Base-by-base conservation (phyloP, 2,113 vertebrate species). In the Leptobrachium leishanense region DNA sequence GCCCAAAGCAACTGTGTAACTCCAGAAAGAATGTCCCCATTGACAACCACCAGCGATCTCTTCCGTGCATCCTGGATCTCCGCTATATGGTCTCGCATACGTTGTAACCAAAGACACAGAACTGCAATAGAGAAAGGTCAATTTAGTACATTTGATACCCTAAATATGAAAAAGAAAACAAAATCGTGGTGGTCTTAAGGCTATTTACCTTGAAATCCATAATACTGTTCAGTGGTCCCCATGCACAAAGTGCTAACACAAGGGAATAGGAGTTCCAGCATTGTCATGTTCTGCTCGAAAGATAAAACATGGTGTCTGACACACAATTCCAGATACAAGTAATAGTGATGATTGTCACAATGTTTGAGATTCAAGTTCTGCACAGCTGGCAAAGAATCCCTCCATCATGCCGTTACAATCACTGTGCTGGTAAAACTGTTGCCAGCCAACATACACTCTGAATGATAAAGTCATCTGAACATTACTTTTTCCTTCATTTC, bases 201-300 rank as follows among this genome's bases (percentile, higher is more conserved):
- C 2, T 40, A 46, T 70, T 76, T 76, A 97, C 96, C 95, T 94
- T 97, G 94, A 77, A 95, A 95, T 50, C 91, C 89, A 82, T 92
- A 92, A 85, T 93, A 93, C 82, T 91, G 92, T 76, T 87, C 93
- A 90, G 80, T 91, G 86, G 74, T 88, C 92, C 82, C 94, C 88
- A 90, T 89, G 77, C 90, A 94, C 82, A 94, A 64, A 65, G 82
- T 72, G 62, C 65, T 87, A 66, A 95, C 75, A 46, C 90, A 13
- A 20, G 93, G 92, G 76, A 96, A 93, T 74, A 97, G 50, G 5
- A 90, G 82, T 0, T 91, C 90, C 79, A 96, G 85, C 84, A 97
- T 87, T 41, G 95, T 83, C 77, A 89, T 90, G 5, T 15, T 84
- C 95, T 95, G 1, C 43, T 82, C 75, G 62, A n/a, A 55, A 46